A percentile compares a stretch with the other conserved stretches of the same genome.
Evolutionary conservation across 2,797 vertebrate genomes (phyloP).

Genomic region (Acanthurus lineatus): DNA sequence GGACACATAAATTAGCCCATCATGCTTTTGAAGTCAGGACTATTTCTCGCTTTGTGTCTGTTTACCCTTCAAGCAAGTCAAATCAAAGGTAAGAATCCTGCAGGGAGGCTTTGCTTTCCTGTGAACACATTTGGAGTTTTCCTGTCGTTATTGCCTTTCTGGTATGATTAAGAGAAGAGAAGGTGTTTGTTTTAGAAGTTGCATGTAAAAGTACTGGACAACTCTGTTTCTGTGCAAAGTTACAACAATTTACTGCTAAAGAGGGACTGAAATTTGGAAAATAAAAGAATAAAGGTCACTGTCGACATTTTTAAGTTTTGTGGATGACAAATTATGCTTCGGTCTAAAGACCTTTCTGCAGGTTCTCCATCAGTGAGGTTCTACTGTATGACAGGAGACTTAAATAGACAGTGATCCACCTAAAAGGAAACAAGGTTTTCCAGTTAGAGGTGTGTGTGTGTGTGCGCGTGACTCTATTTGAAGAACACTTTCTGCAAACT

Average conservation of each 20-base stretch:
- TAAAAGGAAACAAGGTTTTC: constrained; percentile 37
- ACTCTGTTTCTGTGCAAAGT: background rate
- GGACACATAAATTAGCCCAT: constrained; percentile 76
- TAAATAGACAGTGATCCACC: constrained; percentile 20
- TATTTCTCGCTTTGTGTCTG: constrained; percentile 88
- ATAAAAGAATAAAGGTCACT: background rate
- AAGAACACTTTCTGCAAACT: background rate
- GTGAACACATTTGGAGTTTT: constrained; percentile 22
- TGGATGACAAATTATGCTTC: background rate
- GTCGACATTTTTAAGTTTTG: background rate
- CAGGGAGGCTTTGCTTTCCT: constrained; percentile 10
- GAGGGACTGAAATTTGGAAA: background rate
- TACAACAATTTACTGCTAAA: background rate
- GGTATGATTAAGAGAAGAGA: constrained; percentile 20
- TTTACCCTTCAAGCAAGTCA: constrained; percentile 89
- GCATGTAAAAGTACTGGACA: background rate
- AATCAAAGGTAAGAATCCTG: constrained; percentile 90
- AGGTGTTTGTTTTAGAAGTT: constrained; percentile 6
- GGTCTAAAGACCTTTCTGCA: background rate
- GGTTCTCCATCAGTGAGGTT: constrained; percentile 4
- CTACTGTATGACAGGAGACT: constrained; percentile 18
- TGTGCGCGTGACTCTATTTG: background rate
- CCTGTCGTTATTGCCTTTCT: constrained; percentile 24
- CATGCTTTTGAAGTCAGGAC: constrained; percentile 91
- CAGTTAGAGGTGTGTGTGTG: background rate